Conservation (phyloP, 2,888 invertebrate species). For the Fabriciana adippe region DNA sequence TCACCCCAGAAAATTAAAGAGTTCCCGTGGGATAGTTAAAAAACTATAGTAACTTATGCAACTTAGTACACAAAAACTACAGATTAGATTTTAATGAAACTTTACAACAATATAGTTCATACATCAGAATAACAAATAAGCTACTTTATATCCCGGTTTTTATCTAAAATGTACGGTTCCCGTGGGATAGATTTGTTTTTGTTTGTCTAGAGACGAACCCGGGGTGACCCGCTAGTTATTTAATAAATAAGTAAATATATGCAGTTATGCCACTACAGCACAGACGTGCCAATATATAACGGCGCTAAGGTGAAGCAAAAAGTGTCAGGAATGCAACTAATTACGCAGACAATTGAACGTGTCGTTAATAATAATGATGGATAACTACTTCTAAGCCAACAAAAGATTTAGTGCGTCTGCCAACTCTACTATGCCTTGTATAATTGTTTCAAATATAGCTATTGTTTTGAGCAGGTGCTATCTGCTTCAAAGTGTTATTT, state of each 20-base stretch:
- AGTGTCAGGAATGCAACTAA: slow-evolving; percentile 29
- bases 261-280: slow-evolving; percentile 2
- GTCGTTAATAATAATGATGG: slow-evolving; percentile 39
- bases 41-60: no score
- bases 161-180: no score
- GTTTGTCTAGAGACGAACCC: no score
- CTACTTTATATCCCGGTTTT: no score
- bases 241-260: neutral
- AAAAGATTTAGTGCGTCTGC: slow-evolving; percentile 35
- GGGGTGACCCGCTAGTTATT: no score
- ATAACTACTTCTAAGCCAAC: slow-evolving; percentile 25
- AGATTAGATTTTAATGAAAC: no score
- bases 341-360: slow-evolving; percentile 36
- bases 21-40: no score
- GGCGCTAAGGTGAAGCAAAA: slow-evolving; percentile 34
- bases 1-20: no score
- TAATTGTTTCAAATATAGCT: slow-evolving; percentile 8
- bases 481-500: neutral
- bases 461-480: slow-evolving; percentile 1
- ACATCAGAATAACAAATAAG: no score
- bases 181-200: no score
- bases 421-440: slow-evolving; percentile 22
- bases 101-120: no score
- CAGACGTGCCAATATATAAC: slow-evolving; percentile 8
- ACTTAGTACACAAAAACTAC: no score